A percentile compares a stretch with the other conserved stretches of the same genome.
phyloP scores from a whole-genome alignment of 2,888 invertebrate genomes.

The Lagria hirta region DNA sequence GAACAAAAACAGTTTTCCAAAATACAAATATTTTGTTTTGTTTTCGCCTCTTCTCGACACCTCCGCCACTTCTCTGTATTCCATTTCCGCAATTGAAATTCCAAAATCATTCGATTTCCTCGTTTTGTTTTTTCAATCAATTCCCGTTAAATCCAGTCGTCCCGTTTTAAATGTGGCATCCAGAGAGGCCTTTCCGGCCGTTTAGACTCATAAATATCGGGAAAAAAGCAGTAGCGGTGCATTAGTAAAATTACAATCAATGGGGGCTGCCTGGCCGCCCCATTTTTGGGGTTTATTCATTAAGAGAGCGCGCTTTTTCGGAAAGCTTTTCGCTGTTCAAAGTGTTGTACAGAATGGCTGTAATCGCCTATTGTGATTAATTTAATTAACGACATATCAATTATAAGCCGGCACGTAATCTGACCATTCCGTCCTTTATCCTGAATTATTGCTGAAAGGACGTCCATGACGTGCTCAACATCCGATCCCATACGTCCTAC shows the following conservation, averaged over 20 bases:
- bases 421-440: conserved; percentile 23
- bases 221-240: conserved; percentile 9
- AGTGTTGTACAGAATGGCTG: too few species aligned
- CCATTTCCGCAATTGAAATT: too few species aligned
- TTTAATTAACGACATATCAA: conserved; percentile 26
- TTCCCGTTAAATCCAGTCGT: too few species aligned
- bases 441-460: conserved; percentile 24
- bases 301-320: too few species aligned
- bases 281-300: too few species aligned
- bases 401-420: conserved; percentile 23
- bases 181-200: conserved; percentile 9
- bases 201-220: conserved; percentile 16
- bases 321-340: too few species aligned
- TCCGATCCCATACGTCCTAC: conserved; percentile 8
- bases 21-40: too few species aligned
- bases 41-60: too few species aligned
- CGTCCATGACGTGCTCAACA: conserved; percentile 19
- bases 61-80: too few species aligned
- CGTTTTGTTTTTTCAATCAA: too few species aligned
- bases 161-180: conserved; percentile 13
- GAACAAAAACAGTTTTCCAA: too few species aligned
- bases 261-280: background rate
- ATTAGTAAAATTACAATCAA: conserved; percentile 18
- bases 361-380: conserved; percentile 25
- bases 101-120: too few species aligned